phyloP scores from a whole-genome alignment of 30 jellyfish, hydroid and myxozoan species.

The Turritopsis dohrnii region DNA sequence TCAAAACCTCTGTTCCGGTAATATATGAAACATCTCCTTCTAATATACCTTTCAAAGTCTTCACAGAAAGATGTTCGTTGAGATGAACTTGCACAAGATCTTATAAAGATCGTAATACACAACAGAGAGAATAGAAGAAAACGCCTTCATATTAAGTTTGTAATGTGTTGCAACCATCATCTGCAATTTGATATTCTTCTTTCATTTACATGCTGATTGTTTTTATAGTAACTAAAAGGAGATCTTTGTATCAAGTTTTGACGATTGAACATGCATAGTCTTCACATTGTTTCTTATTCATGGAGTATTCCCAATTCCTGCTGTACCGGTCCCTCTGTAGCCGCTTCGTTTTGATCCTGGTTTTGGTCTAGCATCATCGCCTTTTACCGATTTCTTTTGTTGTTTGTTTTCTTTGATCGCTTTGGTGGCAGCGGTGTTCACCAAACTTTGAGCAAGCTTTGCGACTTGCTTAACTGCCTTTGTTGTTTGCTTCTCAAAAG shows the following conservation, averaged over 20 bases:
- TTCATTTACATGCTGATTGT: background rate
- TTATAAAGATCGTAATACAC: background rate
- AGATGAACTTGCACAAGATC: background rate
- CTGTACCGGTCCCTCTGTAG: conserved; percentile 89
- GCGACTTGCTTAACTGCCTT: conserved; percentile 84
- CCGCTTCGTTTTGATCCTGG: conserved; percentile 72
- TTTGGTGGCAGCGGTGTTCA: conserved; percentile 40
- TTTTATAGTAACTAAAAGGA: background rate
- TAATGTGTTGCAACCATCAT: background rate
- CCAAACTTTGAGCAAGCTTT: conserved; percentile 79
- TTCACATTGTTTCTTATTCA: too few relatives aligned
- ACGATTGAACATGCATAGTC: background rate
- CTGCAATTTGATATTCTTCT: background rate
- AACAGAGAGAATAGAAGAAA: background rate
- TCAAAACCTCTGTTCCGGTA: background rate
- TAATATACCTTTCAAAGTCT: background rate
- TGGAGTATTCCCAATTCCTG: conserved; percentile 95
- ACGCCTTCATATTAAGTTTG: background rate
- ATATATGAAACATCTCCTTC: background rate
- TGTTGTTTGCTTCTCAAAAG: conserved; percentile 39
- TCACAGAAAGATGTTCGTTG: background rate
- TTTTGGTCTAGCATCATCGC: conserved; percentile 50
- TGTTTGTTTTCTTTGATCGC: conserved; percentile 11
- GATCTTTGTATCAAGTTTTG: too few relatives aligned
- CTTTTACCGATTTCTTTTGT: conserved; percentile 3